Percentiles rank a stretch among this genome's conserved stretches.
Conservation (phyloP, 2,797 vertebrate genomes). For the Dipus sagitta region DNA sequence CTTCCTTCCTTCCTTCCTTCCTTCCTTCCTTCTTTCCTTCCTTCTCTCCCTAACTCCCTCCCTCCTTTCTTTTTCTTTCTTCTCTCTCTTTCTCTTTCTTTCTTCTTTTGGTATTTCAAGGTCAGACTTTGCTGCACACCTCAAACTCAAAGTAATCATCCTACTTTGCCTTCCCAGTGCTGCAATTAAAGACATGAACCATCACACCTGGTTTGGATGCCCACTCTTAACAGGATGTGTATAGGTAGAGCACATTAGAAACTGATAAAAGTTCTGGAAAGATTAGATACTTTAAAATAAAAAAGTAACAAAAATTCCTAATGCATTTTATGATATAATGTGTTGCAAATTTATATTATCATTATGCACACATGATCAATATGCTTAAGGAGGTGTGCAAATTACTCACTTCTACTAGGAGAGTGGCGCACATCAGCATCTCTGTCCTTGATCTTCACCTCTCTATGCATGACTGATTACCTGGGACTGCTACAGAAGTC, state of each 20-base stretch:
- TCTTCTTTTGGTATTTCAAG: too few species aligned
- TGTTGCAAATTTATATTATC: neutral
- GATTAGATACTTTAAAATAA: neutral
- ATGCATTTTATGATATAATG: neutral
- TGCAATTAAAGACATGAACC: too few species aligned
- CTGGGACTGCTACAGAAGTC: neutral
- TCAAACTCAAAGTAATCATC: too few species aligned
- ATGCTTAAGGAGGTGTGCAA: too few species aligned
- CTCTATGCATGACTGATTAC: neutral
- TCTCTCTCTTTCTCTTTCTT: too few species aligned
- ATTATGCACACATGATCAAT: neutral
- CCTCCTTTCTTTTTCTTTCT: too few species aligned
- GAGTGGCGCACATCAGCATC: fast-evolving
- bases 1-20: too few species aligned
- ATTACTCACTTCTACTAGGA: neutral
- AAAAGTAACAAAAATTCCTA: neutral
- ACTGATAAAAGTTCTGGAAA: neutral
- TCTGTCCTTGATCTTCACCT: neutral
- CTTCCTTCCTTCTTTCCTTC: too few species aligned
- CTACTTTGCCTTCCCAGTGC: too few species aligned
- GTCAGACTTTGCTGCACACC: too few species aligned
- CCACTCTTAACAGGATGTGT: neutral
- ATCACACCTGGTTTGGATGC: too few species aligned
- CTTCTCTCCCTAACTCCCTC: too few species aligned
- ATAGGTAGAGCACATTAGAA: neutral